phyloP scores from a whole-genome alignment of 92 coral and sea anemone genomes.

The Desmophyllum pertusum region DNA sequence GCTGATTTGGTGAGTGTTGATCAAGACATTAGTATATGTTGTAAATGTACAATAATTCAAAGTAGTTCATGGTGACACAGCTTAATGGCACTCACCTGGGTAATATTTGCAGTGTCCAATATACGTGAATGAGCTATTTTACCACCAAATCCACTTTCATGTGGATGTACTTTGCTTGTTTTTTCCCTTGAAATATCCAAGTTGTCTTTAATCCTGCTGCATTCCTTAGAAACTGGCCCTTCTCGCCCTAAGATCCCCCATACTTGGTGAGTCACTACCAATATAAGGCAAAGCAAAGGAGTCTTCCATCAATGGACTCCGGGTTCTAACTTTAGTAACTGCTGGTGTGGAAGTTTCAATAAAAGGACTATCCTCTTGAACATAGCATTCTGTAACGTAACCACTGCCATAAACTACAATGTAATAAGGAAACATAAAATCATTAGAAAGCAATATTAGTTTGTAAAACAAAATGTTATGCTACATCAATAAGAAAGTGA shows the following conservation, averaged over 20 bases:
- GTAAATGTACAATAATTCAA: not conserved
- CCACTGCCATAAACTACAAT: slow-evolving; percentile 11
- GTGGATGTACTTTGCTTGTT: not conserved
- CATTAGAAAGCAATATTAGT: too few species aligned
- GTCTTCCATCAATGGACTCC: not conserved
- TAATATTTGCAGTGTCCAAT: too few species aligned
- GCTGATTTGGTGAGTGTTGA: too few species aligned
- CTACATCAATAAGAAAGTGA: too few species aligned
- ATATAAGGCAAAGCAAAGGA: not conserved
- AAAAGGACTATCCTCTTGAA: slow-evolving; percentile 13
- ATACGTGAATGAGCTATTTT: too few species aligned
- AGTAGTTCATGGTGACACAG: too few species aligned
- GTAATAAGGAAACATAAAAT: not conserved
- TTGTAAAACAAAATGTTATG: too few species aligned
- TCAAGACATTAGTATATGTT: not conserved
- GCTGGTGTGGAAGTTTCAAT: slow-evolving; percentile 2
- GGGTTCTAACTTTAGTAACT: slow-evolving; percentile 7
- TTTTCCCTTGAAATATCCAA: not conserved
- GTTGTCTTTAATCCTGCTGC: not conserved
- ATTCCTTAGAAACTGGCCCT: slow-evolving; percentile 12
- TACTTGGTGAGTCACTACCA: not conserved
- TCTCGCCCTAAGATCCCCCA: too few species aligned
- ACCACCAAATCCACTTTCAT: not conserved
- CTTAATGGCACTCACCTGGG: too few species aligned
- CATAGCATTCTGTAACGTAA: slow-evolving; percentile 18